These are phyloP conservation scores for Schizaphis graminum DNA, from an alignment of 2,888 invertebrate species.

Conservation along the genomic window DNA sequence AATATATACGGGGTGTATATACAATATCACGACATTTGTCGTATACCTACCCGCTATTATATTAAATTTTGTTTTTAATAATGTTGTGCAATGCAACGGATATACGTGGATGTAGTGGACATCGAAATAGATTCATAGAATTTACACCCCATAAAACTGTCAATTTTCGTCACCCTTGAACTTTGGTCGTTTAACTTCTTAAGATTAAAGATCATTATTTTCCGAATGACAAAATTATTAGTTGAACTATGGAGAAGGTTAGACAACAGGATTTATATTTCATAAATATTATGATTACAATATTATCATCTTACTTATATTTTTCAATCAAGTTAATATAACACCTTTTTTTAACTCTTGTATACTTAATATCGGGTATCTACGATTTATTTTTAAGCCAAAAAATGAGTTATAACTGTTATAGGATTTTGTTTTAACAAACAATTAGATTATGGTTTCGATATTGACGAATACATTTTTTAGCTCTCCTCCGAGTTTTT, in stretches of 20 bases:
- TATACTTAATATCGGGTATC: too few species aligned
- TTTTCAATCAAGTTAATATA: too few species aligned
- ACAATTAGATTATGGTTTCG: too few species aligned
- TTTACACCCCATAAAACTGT: background rate
- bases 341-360: too few species aligned
- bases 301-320: too few species aligned
- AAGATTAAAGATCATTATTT: background rate
- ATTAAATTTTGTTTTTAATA: background rate
- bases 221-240: background rate
- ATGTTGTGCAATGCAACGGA: background rate
- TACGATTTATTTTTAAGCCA: too few species aligned
- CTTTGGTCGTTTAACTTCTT: background rate
- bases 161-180: background rate
- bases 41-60: background rate
- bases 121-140: background rate
- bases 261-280: background rate
- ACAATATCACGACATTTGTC: background rate
- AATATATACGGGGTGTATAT: background rate
- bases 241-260: background rate
- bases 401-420: too few species aligned
- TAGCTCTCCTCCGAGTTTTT: too few species aligned
- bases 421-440: too few species aligned
- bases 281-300: too few species aligned
- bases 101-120: background rate
- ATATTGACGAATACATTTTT: too few species aligned